Base-by-base conservation (phyloP, 1,140 invertebrate species). In the Drosophila hydei region DNA sequence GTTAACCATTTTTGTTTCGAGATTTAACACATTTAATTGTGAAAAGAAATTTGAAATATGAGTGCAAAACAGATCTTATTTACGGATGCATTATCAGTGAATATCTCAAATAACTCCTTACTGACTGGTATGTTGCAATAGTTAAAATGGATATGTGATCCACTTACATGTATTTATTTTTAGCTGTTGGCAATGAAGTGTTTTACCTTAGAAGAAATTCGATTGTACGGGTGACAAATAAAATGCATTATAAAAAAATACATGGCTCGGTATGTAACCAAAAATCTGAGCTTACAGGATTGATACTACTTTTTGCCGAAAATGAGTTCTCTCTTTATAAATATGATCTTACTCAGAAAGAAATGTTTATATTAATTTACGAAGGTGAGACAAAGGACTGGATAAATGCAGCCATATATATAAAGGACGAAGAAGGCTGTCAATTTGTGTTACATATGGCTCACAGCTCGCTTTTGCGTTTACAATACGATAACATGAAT, bases 331-430 rank as follows among this genome's bases (percentile, higher is more conserved):
- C 59, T 0, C 12, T 85, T 5, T 69, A 65, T 16, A 45, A 14
- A 14, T 62, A 63, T 33, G 38, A 18, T 16, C 27, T 2, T 4
- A 14, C 14, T 0, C 25, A 52, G n/a, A 43, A 40, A 0, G 14
- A 64, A 12, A 40, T 3, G 5, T 84, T 89, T 33, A 2, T 59
- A 43, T 36, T 81, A 12, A 4, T 85, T 21, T 79, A 74, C 36
- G 73, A 76, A 33, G 85, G 79, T 1, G 65, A 81, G 16, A 75
- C 90, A 23, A 73, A 55, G 48, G 90, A 91, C 55, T 91, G 90
- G 90, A 90, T 91, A n/a, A 90, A 89, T 64, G 65, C 75, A 1
- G 87, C 75, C 2, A 43, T 5, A 4, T 83, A 91, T 19, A 25
- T 91, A 0, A 19, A 56, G 9, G 58, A 83, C 7, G 48, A 55